Conservation (phyloP, 2,113 vertebrate species). For the Oncorhynchus tshawytscha region DNA sequence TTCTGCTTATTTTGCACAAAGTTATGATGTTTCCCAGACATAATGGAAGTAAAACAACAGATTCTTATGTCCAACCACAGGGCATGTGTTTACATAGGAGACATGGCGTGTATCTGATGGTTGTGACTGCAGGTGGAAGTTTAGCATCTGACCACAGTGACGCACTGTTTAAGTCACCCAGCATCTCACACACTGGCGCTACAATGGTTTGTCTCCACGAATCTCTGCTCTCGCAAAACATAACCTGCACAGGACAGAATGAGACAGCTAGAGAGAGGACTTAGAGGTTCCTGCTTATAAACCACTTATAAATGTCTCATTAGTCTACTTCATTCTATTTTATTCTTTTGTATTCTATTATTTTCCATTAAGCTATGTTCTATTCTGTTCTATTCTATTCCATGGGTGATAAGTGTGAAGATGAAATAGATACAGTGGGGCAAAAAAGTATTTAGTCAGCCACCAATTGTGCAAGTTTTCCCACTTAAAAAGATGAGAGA, state of each 20-base stretch:
- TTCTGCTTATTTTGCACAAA: conserved; percentile 15
- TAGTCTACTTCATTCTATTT: not conserved
- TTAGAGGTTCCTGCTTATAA: not conserved
- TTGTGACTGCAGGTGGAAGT: conserved; percentile 18
- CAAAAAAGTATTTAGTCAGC: too few relatives aligned
- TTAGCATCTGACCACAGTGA: conserved; percentile 25
- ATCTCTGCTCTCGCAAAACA: conserved; percentile 23
- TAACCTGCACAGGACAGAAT: not conserved
- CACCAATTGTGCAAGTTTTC: too few relatives aligned
- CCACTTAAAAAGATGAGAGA: too few relatives aligned
- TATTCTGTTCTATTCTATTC: too few relatives aligned
- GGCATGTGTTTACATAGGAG: not conserved
- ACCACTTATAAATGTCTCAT: not conserved
- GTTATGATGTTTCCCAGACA: conserved; percentile 37
- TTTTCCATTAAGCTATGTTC: too few relatives aligned
- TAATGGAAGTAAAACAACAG: conserved; percentile 31
- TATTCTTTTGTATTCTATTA: too few relatives aligned
- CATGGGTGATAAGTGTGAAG: too few relatives aligned
- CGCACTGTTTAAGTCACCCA: conserved; percentile 41
- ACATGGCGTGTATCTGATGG: conserved; percentile 17
- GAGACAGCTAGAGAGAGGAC: conserved; percentile 8
- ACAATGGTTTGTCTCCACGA: conserved; percentile 42
- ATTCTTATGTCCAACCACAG: not conserved
- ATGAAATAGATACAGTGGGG: too few relatives aligned
- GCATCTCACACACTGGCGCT: conserved; percentile 42